Base-by-base conservation (phyloP, 2,888 invertebrate genomes). In the Saturnia japonica region DNA sequence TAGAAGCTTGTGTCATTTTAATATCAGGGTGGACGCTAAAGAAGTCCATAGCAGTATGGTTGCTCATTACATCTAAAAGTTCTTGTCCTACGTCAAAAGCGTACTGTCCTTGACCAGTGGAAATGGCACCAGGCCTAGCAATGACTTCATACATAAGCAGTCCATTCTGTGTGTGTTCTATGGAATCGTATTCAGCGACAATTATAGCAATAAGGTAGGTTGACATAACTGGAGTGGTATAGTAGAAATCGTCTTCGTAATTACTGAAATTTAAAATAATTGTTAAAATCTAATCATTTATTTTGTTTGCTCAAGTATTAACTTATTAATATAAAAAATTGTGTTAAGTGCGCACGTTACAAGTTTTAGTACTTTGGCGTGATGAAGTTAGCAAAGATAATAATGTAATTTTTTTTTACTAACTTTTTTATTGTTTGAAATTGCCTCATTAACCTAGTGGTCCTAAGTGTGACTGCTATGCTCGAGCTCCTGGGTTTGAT, bases 151-250 rank as follows among this genome's bases (percentile, higher is more conserved):
- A 90, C 43, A 71, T 75, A 0, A 89, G 25, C 0, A 34, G 4
- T 12, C 73, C 71, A 45, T 79, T 75, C 0, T 64, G 0, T 14
- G 57, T 62, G 3, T 72, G 71, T 0, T 25, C 74, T 72, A 77
- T 25, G 42, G 77, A 79, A 22, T 76, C 91, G 79, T 96, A 96
- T 71, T 96, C 95, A 71, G 95, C 96, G 2, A 96, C 95, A 12
- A 96, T 95, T 74, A 96, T 93, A 0, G 97, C 97, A 42, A 97
- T 91, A 8, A 97, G 91, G 78, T 97, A 97, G 0, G 96, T 96
- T 8, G 96, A 96, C 94, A 95, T 94, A 1, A 78, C 43, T 1
- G 95, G 95, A 0, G 95, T 93, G 43, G 78, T 91, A 74, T 76
- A 47, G 73, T 85, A 94, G 0, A 82, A 64, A 71, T 93, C 93